Evolutionary conservation across 2,113 vertebrate genomes (phyloP).

Genomic region (Hippopotamus amphibius): DNA sequence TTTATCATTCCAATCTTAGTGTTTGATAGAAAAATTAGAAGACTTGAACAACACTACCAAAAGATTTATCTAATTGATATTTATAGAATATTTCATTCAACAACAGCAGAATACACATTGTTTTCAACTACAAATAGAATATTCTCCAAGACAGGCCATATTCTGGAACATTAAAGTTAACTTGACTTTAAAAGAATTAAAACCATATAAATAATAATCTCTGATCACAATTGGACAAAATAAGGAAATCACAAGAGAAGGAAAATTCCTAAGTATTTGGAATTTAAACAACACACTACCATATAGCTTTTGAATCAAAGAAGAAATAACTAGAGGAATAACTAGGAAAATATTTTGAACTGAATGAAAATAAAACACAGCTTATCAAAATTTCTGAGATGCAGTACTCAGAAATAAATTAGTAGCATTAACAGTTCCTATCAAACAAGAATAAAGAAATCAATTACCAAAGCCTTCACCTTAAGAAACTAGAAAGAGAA

Average conservation of each 20-base stretch:
- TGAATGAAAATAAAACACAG: neutral
- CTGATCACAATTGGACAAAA: neutral
- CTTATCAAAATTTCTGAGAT: neutral
- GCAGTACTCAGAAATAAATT: neutral
- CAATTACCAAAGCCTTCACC: neutral
- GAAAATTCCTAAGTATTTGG: neutral
- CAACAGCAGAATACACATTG: neutral
- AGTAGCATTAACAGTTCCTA: neutral
- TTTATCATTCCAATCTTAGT: neutral
- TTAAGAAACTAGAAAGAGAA: neutral
- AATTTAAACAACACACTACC: neutral
- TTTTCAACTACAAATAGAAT: neutral
- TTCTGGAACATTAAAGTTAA: neutral
- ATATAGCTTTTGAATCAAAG: neutral
- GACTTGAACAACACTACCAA: neutral
- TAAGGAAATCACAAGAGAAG: neutral
- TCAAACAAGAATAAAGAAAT: neutral
- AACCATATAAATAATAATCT: neutral
- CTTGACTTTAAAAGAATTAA: neutral
- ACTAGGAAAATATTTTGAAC: neutral
- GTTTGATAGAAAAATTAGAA: neutral
- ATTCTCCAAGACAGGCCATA: neutral
- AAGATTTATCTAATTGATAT: neutral
- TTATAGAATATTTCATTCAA: neutral
- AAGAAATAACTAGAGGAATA: neutral